Evolutionary conservation across 2,888 invertebrate genomes (phyloP).

Genomic region (Andrena flavipes): DNA sequence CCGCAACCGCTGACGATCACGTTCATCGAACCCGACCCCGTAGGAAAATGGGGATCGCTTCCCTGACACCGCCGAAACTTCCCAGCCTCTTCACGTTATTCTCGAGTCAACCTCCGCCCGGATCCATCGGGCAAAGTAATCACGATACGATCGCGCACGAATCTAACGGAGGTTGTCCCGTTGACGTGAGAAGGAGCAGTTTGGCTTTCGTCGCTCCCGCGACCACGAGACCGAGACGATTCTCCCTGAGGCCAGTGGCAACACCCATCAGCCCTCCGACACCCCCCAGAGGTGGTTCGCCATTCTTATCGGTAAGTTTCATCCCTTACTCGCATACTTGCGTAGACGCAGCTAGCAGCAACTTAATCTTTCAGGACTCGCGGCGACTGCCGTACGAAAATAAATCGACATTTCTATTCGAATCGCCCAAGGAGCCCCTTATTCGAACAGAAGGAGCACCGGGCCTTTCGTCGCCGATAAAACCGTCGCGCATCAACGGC

Average conservation of each 20-base stretch:
- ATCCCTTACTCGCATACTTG: background rate
- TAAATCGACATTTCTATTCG: conserved; percentile 70
- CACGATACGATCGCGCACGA: conserved; percentile 75
- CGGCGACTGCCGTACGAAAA: conserved; percentile 42
- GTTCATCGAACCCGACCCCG: conserved; percentile 76
- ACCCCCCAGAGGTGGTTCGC: conserved; percentile 72
- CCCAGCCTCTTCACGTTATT: conserved; percentile 86
- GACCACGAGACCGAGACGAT: conserved; percentile 72
- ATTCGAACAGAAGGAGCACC: conserved; percentile 78
- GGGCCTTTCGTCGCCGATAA: conserved; percentile 78
- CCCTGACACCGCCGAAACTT: conserved; percentile 85
- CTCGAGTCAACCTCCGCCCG: conserved; percentile 74
- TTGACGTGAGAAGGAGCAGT: conserved; percentile 71
- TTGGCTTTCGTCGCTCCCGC: conserved; percentile 34
- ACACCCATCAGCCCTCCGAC: conserved; percentile 73
- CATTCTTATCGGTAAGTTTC: conserved; percentile 69
- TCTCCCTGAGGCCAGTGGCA: conserved; percentile 80
- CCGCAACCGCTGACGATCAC: background rate
- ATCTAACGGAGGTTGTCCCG: conserved; percentile 25
- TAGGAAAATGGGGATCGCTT: conserved; percentile 86
- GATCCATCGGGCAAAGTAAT: conserved; percentile 67
- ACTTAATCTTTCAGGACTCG: conserved; percentile 35
- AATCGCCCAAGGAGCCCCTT: conserved; percentile 78
- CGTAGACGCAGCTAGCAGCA: no score
- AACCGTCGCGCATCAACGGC: conserved; percentile 44